Base-by-base conservation (phyloP, 2,113 vertebrate genomes). In the Melanerpes aurifrons region DNA sequence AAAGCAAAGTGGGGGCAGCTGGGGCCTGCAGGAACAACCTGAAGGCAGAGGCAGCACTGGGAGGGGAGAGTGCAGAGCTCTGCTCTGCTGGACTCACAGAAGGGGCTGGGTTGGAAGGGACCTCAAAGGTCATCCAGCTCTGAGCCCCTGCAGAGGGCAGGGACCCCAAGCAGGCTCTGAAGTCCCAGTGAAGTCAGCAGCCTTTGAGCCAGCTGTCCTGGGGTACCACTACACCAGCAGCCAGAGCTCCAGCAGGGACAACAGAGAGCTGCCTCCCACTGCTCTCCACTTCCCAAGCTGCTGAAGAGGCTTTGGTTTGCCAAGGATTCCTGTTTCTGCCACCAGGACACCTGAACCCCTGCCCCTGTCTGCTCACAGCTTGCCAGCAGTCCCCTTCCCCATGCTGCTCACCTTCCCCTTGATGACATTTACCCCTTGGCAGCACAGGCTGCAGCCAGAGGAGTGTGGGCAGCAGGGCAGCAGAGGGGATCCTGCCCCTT, bases 201-300 rank as follows among this genome's bases (percentile, higher is more conserved):
- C 13, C 26, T 7, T 70, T 92, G 13, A 69, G 81, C 87, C 81
- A 35, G 32, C 12, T 32, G 53, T 10, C 50, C 22, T 24, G 22
- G 50, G 6, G 2, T 45, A n/a, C 48, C 0, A 0, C 17, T 26
- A 35, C 61, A 76, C 50, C 2, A 5, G 54, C 7, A 2, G 56
- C 43, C 7, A 8, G 40, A 16, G 15, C 43, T 32, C 37, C 68
- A 22, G 24, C 5, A 7, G 0, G 7, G 16, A 66, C 8, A 45
- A 28, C 10, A 20, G 40, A 70, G 71, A 18, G 21, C 24, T 40
- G 18, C 62, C 73, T 15, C 14, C 29, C 19, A 29, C 4, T 66
- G 40, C 81, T 35, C 50, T 69, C n/a, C 29, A 29, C 43, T 45
- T 16, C 43, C 43, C 43, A 16, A 45, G 43, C 15, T 45, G 15